A percentile compares a stretch with the other conserved stretches of the same genome.
Evolutionary conservation across 2,888 invertebrate species (phyloP).

Genomic region (Lycophotia porphyrea): DNA sequence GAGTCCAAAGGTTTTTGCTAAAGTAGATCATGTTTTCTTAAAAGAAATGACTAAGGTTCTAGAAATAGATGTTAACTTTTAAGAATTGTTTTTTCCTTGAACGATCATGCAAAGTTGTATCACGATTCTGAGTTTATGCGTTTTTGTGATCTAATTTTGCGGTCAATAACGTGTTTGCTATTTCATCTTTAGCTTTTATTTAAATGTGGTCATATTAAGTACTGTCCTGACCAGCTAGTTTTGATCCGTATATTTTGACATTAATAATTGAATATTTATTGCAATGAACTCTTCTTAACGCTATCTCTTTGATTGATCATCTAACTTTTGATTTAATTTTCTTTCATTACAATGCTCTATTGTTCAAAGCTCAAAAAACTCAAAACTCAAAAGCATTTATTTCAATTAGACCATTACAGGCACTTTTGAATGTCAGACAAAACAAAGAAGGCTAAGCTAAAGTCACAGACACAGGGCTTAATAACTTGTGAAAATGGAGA

Average conservation of each 20-base stretch:
- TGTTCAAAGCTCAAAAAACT: no score
- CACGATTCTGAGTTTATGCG: slow-evolving; percentile 22
- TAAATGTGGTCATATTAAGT: neutral
- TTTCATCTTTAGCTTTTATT: neutral
- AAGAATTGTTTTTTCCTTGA: slow-evolving; percentile 30
- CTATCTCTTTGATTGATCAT: neutral
- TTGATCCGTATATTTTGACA: neutral
- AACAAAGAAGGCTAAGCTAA: no score
- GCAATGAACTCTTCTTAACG: neutral
- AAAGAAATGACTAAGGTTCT: slow-evolving; percentile 42
- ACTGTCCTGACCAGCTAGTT: neutral
- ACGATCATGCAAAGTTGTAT: slow-evolving; percentile 37
- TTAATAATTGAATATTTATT: neutral
- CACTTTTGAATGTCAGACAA: no score
- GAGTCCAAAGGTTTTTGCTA: slow-evolving; percentile 12
- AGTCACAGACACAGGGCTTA: no score
- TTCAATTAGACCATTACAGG: no score
- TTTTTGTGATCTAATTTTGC: slow-evolving; percentile 9
- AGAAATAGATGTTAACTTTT: slow-evolving; percentile 32
- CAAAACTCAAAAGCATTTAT: no score
- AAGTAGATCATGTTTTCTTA: slow-evolving; percentile 47
- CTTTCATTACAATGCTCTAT: neutral
- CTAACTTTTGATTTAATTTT: neutral
- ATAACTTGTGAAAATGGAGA: no score
- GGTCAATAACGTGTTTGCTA: neutral